Conservation (phyloP, 1,140 invertebrate genomes). For the Artemia franciscana region DNA sequence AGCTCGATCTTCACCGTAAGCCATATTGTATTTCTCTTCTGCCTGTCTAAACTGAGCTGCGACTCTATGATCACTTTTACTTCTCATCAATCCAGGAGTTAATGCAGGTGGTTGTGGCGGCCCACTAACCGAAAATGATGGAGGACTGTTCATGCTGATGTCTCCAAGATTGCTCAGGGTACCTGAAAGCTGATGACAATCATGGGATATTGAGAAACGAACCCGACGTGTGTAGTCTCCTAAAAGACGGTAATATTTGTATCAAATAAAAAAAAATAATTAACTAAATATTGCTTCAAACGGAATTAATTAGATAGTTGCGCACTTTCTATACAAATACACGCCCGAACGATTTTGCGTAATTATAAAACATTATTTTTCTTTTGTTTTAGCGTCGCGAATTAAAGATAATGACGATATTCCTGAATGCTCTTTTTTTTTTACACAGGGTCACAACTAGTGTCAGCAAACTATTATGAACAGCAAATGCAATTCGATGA, state of each 20-base stretch:
- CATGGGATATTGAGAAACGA: conserved; percentile 58
- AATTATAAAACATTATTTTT: too few relatives aligned
- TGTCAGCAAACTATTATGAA: too few relatives aligned
- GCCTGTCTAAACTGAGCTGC: conserved; percentile 67
- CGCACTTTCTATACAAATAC: too few relatives aligned
- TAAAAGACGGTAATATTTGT: neutral
- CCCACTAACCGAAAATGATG: conserved; percentile 22
- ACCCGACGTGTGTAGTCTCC: conserved; percentile 63
- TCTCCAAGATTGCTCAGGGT: conserved; percentile 67
- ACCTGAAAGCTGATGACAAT: conserved; percentile 64
- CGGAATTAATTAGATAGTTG: too few relatives aligned
- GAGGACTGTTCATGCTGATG: conserved; percentile 42
- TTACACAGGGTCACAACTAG: too few relatives aligned
- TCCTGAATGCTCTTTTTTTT: too few relatives aligned
- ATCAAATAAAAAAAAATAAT: too few relatives aligned
- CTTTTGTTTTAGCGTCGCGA: too few relatives aligned
- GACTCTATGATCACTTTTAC: conserved; percentile 74
- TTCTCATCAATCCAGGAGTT: conserved; percentile 54
- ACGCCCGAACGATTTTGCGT: too few relatives aligned
- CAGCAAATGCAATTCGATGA: too few relatives aligned
- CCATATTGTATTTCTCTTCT: conserved; percentile 30
- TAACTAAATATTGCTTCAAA: too few relatives aligned
- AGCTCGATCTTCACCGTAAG: conserved; percentile 2
- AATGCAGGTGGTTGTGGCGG: conserved; percentile 31
- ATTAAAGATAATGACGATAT: too few relatives aligned